Evolutionary conservation across 2,797 vertebrate species (phyloP).

Genomic region (Hipposideros larvatus): DNA sequence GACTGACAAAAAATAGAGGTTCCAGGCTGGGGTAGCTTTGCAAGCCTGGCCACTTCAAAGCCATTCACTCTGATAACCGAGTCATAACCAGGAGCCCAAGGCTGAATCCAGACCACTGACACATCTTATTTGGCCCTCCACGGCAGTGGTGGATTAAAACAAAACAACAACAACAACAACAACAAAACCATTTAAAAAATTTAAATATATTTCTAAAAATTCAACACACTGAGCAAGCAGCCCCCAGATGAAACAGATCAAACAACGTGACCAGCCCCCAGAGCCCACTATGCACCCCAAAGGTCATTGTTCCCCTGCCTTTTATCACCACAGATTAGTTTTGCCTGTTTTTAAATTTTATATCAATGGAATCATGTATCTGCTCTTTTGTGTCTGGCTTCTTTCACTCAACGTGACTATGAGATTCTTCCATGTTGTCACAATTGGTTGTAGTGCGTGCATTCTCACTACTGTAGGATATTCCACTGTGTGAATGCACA

Average conservation of each 20-base stretch:
- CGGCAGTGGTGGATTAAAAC: background rate
- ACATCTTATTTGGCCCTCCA: background rate
- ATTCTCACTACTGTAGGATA: accelerated
- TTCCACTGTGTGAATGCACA: accelerated
- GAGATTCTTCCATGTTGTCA: background rate
- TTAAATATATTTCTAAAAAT: background rate
- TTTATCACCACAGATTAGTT: background rate
- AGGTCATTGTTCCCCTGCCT: background rate
- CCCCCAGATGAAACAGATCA: background rate
- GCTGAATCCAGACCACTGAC: too few species aligned
- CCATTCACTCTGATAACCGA: background rate
- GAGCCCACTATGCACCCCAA: background rate
- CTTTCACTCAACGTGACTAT: accelerated
- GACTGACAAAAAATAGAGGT: background rate
- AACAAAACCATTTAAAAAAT: background rate
- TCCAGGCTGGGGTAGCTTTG: background rate
- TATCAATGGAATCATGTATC: background rate
- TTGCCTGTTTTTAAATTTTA: background rate
- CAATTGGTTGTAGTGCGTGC: accelerated
- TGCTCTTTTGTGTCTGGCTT: background rate
- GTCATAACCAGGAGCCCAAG: background rate
- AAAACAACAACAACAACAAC: background rate
- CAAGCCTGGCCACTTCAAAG: background rate
- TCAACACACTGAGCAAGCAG: background rate
- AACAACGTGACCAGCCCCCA: background rate